phyloP scores from a whole-genome alignment of 2,113 vertebrate genomes.

The Rhombomys opimus region DNA sequence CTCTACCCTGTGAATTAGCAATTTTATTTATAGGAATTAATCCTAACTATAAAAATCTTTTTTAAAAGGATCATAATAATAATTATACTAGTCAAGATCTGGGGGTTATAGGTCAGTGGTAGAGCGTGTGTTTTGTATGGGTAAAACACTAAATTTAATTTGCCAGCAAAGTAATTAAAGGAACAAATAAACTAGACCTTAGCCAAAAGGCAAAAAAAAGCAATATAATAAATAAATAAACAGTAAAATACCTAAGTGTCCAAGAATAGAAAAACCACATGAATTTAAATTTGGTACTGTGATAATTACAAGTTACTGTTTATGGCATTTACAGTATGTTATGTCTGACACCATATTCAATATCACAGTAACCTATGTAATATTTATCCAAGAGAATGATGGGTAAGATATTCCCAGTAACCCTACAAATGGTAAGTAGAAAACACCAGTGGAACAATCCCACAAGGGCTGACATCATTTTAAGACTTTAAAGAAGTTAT shows the following conservation, averaged over 20 bases:
- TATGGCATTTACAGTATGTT: background rate
- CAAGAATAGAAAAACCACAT: background rate
- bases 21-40: background rate
- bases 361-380: background rate
- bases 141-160: background rate
- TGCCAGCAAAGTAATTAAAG: background rate
- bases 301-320: background rate
- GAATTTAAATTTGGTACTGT: background rate
- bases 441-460: background rate
- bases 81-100: background rate
- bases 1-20: background rate
- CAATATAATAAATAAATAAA: background rate
- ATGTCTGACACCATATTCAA: background rate
- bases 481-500: background rate
- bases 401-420: background rate
- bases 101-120: background rate
- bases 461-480: background rate
- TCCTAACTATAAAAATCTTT: background rate
- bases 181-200: background rate
- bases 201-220: background rate
- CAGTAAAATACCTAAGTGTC: background rate
- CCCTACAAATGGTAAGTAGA: background rate
- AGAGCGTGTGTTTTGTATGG: background rate
- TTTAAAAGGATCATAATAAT: background rate
- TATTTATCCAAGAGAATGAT: background rate